Base-by-base conservation (phyloP, 2,888 invertebrate genomes). In the Chesias legatella region DNA sequence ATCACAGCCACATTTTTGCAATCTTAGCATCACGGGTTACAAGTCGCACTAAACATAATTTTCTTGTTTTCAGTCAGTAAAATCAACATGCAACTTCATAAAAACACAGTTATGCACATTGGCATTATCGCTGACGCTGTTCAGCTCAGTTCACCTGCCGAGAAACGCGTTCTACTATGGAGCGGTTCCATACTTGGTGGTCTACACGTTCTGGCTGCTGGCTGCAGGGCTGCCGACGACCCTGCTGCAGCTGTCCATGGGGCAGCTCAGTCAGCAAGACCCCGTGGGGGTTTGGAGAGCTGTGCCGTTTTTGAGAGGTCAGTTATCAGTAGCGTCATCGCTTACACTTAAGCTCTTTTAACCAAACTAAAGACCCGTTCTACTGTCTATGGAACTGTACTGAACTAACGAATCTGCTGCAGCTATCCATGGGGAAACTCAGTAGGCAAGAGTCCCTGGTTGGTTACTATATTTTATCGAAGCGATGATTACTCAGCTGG, bases 241-340 rank as follows among this genome's bases (percentile, higher is more conserved):
- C 6, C 80, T 92, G 57, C 76, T 92, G 45, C 91, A 92, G 73
- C 74, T 92, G 53, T 90, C 91, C 1, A 89, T 92, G 64, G 92
- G 92, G 2, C 92, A 92, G 67, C 79, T 92, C 47, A 91, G 91
- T 31, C 91, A 91, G 56, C 91, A 92, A 56, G 92, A 92, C 10
- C 89, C 91, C n/a, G 90, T 90, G 1, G 92, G 91, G 13, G 89
- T 91, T 6, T 92, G 91, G 91, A 88, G 92, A 55, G 92, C 91
- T 4, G 91, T 92, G 31, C 92, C 92, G 22, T 89, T 92, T 63
- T 88, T 92, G 53, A 90, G 89, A 90, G 92, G 92, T 92, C 52
- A 47, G 32, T 43, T 17, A 17, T 17, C 5, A 5, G n/a, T n/a
- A n/a, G n/a, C n/a, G n/a, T n/a, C n/a, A n/a, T n/a, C n/a, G n/a